Evolutionary conservation across 2,797 vertebrate genomes (phyloP).

Genomic region (Megalops cyprinoides): DNA sequence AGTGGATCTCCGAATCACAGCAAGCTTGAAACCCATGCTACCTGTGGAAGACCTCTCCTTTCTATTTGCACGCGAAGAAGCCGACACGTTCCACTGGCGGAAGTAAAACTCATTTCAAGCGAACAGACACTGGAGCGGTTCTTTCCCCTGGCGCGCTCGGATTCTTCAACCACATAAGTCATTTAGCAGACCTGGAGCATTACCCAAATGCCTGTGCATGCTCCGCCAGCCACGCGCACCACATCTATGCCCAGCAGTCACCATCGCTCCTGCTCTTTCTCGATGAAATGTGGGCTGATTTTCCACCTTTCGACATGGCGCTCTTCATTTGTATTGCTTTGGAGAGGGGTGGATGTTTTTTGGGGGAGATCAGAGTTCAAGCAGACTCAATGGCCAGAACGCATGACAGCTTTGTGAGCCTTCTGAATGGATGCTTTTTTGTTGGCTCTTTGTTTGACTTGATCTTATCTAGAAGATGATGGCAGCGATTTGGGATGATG

Average conservation of each 20-base stretch:
- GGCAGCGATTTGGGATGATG: neutral
- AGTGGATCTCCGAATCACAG: neutral
- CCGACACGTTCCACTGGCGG: neutral
- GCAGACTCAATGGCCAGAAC: no score
- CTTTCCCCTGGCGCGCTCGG: neutral
- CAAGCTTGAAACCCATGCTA: neutral
- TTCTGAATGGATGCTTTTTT: neutral
- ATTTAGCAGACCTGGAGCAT: neutral
- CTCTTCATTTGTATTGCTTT: neutral
- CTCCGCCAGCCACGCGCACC: neutral
- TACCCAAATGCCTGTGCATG: neutral
- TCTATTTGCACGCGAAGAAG: neutral
- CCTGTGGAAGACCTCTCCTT: neutral
- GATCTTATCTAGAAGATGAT: neutral
- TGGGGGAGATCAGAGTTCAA: no score
- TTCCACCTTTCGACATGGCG: neutral
- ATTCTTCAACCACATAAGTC: neutral
- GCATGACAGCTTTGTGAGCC: neutral
- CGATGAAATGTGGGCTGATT: neutral
- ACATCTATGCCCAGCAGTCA: no score
- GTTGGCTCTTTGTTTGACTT: neutral
- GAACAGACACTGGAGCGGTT: neutral
- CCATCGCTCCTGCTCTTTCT: no score
- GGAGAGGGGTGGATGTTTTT: neutral
- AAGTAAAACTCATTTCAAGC: neutral